Evolutionary conservation across 2,113 vertebrate genomes (phyloP), one percentile per base, ranked within the genome.

Genomic region (Tyto alba): DNA sequence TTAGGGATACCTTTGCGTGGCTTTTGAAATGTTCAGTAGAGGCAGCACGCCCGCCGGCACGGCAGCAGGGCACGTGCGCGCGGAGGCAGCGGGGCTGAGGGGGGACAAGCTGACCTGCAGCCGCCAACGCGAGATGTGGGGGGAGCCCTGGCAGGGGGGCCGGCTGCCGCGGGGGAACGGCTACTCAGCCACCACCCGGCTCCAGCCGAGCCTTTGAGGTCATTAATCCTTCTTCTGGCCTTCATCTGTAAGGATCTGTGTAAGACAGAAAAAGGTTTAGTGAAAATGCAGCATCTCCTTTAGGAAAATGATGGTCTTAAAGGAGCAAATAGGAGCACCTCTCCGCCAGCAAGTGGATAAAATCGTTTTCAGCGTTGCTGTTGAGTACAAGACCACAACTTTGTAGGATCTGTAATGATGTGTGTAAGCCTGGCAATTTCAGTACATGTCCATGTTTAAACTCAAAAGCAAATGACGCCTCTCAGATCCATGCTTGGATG

Each of bases 21-120:
- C 48, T 67, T 71, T 57, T 40, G 84, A 43, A 66, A 7, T n/a
- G 26, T 2, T 3, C 6, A 1, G 23, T 6, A 12, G 14, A 7
- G 47, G 57, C 17, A 59, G 57, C 38, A 4, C 13, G 13, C 0
- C 0, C 7, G 1, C 2, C 16, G 38, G 59, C 9, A 1, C 1
- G 38, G 53, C 62, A 60, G 73, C 8, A 6, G 5, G 12, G 9
- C 5, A 3, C 1, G 6, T 16, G 6, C 1, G 1, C 3, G 2
- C 16, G 3, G 34, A 0, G 25, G 1, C 21, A 29, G 62, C 12
- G 3, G n/a, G 41, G 45, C 43, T 7, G 1, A 9, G n/a, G 17
- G 12, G 4, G 7, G 45, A 16, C 21, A 3, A 21, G 34, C 26
- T 2, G 38, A 50, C 22, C 81, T n/a, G 53, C 38, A 10, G 53